Percentiles rank a stretch among this genome's conserved stretches.
phyloP scores from a whole-genome alignment of 2,888 invertebrate genomes.

The Serrognathus titanus region DNA sequence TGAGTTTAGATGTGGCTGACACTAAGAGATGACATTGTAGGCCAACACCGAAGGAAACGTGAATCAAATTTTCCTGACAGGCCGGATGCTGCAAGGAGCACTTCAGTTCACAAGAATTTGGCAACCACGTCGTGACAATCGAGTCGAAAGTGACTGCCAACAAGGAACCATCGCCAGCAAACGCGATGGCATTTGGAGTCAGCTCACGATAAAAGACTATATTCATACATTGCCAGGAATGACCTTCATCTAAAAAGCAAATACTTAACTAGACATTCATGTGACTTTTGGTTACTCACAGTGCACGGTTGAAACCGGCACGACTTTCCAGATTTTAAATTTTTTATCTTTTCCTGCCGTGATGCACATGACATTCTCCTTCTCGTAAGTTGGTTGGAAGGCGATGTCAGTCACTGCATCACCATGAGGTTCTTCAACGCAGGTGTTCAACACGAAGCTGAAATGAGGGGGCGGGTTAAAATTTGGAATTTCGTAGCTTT shows the following conservation, averaged over 20 bases:
- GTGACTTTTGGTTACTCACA: constrained; percentile 42
- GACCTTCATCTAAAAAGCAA: constrained; percentile 50
- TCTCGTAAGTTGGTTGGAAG: constrained; percentile 55
- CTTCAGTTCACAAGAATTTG: constrained; percentile 57
- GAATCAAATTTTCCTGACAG: constrained; percentile 41
- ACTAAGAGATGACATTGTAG: constrained; percentile 58
- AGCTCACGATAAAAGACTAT: constrained; percentile 61
- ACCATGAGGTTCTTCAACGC: constrained; percentile 69
- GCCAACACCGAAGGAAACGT: constrained; percentile 58
- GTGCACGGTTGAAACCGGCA: constrained; percentile 54
- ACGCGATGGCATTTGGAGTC: constrained; percentile 57
- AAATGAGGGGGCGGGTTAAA: constrained; percentile 24
- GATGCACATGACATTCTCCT: constrained; percentile 54
- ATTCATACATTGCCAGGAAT: constrained; percentile 64
- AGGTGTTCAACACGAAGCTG: constrained; percentile 69
- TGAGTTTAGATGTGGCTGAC: constrained; percentile 54
- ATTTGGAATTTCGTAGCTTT: neutral
- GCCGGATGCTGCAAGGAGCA: constrained; percentile 53
- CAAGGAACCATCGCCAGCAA: constrained; percentile 74
- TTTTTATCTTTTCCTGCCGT: constrained; percentile 65
- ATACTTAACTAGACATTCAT: neutral
- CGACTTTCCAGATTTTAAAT: constrained; percentile 69
- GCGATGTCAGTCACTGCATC: constrained; percentile 56
- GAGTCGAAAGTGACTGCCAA: constrained; percentile 67
- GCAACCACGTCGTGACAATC: constrained; percentile 67